Conservation (phyloP, 2,113 vertebrate species). For the Chauna torquata region DNA sequence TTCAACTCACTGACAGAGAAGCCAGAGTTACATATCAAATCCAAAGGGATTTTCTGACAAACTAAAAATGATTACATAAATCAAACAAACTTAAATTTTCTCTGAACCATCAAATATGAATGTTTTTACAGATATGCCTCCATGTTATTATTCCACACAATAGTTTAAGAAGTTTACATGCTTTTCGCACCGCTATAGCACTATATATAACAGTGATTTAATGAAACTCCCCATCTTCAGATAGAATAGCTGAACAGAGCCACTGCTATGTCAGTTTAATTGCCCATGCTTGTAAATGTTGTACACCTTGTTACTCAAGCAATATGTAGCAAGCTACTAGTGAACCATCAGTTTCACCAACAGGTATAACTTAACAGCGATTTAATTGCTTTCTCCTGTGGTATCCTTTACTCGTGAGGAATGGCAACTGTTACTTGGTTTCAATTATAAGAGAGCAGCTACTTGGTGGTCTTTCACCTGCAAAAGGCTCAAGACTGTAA, state of each 20-base stretch:
- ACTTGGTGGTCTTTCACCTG: conserved; percentile 24
- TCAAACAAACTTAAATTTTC: not conserved
- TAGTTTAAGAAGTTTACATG: not conserved
- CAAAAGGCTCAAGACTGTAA: not conserved
- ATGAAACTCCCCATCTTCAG: not conserved
- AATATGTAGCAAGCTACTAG: not conserved
- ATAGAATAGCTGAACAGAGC: not conserved
- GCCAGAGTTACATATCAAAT: not conserved
- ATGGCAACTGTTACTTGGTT: not conserved
- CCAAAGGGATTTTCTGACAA: not conserved
- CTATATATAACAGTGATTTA: not conserved
- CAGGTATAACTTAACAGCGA: not conserved
- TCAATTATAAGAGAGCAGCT: not conserved
- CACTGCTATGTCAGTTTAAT: not conserved
- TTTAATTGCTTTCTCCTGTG: conserved; percentile 2
- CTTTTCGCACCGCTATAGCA: not conserved
- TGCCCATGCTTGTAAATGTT: not conserved
- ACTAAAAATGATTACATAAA: not conserved
- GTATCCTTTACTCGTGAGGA: not conserved
- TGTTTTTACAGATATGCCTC: not conserved
- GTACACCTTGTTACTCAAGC: not conserved
- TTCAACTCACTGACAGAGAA: not conserved
- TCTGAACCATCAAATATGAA: not conserved
- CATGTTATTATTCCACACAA: not conserved
- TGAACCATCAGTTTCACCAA: not conserved